Percentiles rank a stretch among this genome's conserved stretches.
phyloP scores from a whole-genome alignment of 2,888 invertebrate species.

The Leistus spinibarbis region DNA sequence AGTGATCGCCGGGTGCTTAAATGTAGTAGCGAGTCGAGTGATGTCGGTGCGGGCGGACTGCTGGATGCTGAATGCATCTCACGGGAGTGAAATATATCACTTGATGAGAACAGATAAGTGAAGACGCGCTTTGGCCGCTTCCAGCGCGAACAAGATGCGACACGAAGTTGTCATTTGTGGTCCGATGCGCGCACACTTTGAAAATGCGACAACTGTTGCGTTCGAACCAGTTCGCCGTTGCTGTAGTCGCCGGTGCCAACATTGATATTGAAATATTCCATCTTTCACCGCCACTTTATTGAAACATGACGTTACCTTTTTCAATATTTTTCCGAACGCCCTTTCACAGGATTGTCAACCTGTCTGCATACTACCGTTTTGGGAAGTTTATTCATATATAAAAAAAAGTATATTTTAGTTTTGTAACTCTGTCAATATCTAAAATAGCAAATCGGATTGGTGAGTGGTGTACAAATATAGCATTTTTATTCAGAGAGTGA shows the following conservation, averaged over 20 bases:
- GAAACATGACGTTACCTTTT: not conserved
- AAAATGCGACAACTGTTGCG: slow-evolving; percentile 3
- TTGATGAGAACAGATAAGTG: slow-evolving; percentile 20
- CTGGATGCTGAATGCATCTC: slow-evolving; percentile 15
- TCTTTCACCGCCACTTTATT: not conserved
- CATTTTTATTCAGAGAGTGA: no score
- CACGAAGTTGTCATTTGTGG: not conserved
- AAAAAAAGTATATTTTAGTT: no score
- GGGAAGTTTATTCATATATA: no score
- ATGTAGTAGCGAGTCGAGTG: not conserved
- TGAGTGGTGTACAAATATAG: no score
- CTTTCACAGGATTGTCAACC: no score
- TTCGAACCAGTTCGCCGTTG: not conserved
- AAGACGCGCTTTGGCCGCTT: not conserved
- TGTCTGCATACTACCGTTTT: no score
- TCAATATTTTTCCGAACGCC: not conserved
- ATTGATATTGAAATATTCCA: not conserved
- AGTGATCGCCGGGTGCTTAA: slow-evolving; percentile 29
- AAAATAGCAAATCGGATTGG: no score
- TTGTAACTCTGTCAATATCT: no score
- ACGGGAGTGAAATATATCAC: slow-evolving; percentile 29
- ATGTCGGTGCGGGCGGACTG: not conserved
- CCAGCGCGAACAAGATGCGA: not conserved
- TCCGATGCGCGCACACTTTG: not conserved
- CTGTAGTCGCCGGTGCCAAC: not conserved